Conservation (phyloP, 2,113 vertebrate genomes). For the Beaufortia kweichowensis region DNA sequence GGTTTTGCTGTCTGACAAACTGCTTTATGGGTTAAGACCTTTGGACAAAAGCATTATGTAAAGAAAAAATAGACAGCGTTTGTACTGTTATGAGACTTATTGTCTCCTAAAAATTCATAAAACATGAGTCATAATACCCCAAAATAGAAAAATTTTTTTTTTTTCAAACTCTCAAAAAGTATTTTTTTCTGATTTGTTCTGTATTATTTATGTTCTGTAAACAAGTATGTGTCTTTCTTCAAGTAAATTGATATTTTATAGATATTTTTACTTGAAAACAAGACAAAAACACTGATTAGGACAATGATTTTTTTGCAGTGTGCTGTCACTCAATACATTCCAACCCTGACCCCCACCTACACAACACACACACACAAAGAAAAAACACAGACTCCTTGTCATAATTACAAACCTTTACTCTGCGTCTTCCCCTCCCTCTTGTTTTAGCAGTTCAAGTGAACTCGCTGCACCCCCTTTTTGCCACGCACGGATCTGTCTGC, state of each 20-base stretch:
- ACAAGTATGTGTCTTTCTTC: no score
- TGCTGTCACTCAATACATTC: conserved; percentile 83
- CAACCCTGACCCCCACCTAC: conserved; percentile 63
- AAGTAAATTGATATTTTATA: no score
- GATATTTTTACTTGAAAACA: no score
- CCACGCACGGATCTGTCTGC: neutral
- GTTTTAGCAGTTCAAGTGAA: conserved; percentile 57
- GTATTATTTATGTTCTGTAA: no score
- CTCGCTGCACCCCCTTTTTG: conserved; percentile 46
- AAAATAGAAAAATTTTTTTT: no score
- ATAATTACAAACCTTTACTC: conserved; percentile 58
- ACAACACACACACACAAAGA: conserved; percentile 23
- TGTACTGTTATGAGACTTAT: no score
- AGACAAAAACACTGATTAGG: no score
- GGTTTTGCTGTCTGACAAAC: conserved; percentile 57
- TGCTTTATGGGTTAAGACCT: conserved; percentile 79
- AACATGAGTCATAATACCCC: no score
- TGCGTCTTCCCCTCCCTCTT: conserved; percentile 23
- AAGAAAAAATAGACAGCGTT: conserved; percentile 37
- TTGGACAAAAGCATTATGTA: conserved; percentile 78
- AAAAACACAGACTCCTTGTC: conserved; percentile 47
- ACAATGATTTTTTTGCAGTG: neutral
- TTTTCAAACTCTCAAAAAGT: no score
- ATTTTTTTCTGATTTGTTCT: no score
- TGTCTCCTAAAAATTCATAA: no score